Evolutionary conservation across 2,888 invertebrate genomes (phyloP).

Genomic region (Brachycybe producta): DNA sequence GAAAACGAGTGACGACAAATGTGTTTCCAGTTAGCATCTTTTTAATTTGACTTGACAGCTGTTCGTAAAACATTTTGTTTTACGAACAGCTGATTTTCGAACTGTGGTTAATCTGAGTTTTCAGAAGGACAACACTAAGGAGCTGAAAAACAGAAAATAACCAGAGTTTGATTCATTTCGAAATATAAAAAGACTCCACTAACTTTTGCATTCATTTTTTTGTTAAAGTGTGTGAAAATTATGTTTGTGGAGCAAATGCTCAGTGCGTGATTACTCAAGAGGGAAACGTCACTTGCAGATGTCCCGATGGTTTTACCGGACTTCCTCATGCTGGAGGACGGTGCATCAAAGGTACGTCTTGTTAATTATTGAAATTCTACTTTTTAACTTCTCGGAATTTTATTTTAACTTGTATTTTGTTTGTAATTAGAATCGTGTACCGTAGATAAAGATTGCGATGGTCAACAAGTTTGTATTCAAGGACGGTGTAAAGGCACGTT

Average conservation of each 20-base stretch:
- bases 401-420: neutral
- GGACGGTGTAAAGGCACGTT: constrained; percentile 14
- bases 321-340: constrained; percentile 85
- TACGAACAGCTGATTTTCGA: too few relatives aligned
- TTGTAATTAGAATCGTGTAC: constrained; percentile 9
- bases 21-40: constrained; percentile 54
- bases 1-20: constrained; percentile 65
- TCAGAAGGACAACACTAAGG: too few relatives aligned
- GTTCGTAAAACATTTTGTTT: too few relatives aligned
- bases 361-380: neutral
- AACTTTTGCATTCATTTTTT: neutral
- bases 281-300: constrained; percentile 71
- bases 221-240: constrained; percentile 27
- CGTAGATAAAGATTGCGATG: constrained; percentile 17
- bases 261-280: constrained; percentile 60
- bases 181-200: neutral
- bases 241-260: constrained; percentile 31
- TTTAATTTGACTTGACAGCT: too few relatives aligned
- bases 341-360: constrained; percentile 41
- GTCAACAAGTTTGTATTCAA: constrained; percentile 17
- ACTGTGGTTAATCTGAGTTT: too few relatives aligned
- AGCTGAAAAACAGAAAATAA: neutral
- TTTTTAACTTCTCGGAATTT: neutral
- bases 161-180: neutral
- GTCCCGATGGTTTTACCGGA: constrained; percentile 69